A percentile compares a stretch with the other conserved stretches of the same genome.
phyloP scores from a whole-genome alignment of 2,113 vertebrate genomes.

The Synchiropus splendidus region DNA sequence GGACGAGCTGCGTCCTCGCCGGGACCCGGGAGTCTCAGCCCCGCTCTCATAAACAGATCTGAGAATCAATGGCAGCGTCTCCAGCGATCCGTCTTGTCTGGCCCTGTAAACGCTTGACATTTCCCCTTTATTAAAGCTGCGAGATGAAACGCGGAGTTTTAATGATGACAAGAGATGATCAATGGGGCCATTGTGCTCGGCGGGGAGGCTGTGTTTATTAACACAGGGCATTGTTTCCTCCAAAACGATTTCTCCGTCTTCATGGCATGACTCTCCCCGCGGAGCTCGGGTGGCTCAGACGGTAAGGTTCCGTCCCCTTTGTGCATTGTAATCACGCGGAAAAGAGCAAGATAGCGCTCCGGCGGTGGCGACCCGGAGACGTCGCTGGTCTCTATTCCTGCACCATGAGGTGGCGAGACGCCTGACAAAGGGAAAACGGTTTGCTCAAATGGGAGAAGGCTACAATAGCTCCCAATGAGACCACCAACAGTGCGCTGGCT shows the following conservation, averaged over 20 bases:
- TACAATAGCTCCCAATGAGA: conserved; percentile 25
- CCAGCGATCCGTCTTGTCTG: conserved; percentile 48
- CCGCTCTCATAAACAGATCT: conserved; percentile 46
- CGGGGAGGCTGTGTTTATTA: conserved; percentile 32
- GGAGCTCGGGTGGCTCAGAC: conserved; percentile 15
- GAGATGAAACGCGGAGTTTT: conserved; percentile 41
- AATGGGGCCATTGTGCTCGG: conserved; percentile 39
- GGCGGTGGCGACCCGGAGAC: conserved; percentile 1
- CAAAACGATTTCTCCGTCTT: conserved; percentile 26
- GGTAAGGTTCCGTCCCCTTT: conserved; percentile 10
- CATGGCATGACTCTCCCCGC: conserved; percentile 26
- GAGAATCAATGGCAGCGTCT: conserved; percentile 49
- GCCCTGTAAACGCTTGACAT: conserved; percentile 43
- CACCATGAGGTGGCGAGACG: conserved; percentile 14
- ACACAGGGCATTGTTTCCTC: conserved; percentile 22
- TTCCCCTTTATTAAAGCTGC: conserved; percentile 50
- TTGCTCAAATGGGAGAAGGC: conserved; percentile 17
- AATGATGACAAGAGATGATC: conserved; percentile 48
- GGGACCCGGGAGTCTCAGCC: conserved; percentile 11
- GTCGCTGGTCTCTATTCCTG: conserved; percentile 18
- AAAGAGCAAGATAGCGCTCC: conserved; percentile 4
- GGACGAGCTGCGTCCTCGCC: conserved; percentile 2
- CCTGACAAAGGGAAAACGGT: conserved; percentile 23
- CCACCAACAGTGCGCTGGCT: conserved; percentile 17
- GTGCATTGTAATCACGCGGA: conserved; percentile 22